phyloP scores from a whole-genome alignment of 2,797 vertebrate species.

The Phrynocephalus guinanensis region DNA sequence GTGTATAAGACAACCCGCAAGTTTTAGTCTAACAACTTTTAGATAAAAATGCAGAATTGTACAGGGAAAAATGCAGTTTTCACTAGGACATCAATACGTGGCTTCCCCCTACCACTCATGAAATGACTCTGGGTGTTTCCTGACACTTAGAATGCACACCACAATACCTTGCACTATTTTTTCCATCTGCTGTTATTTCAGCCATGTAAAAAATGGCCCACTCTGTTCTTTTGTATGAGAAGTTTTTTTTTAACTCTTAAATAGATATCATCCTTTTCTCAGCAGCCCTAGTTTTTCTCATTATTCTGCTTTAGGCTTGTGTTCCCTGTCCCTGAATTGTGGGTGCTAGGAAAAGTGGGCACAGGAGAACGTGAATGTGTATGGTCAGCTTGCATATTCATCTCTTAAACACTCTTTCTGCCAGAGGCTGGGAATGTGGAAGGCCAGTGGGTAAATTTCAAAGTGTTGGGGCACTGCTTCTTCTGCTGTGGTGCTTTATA shows the following conservation, averaged over 20 bases:
- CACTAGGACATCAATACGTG: not conserved
- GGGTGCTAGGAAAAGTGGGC: slow-evolving; percentile 43
- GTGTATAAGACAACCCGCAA: no score
- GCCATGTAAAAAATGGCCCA: slow-evolving; percentile 38
- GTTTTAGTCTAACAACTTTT: no score
- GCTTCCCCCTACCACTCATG: not conserved
- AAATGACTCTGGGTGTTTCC: slow-evolving; percentile 41
- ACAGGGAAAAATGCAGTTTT: not conserved
- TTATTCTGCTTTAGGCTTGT: slow-evolving; percentile 14
- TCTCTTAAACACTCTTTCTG: no score
- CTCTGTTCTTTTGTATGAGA: slow-evolving; percentile 42
- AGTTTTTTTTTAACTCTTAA: slow-evolving; percentile 39
- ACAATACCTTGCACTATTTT: slow-evolving; percentile 34
- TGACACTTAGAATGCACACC: slow-evolving; percentile 53
- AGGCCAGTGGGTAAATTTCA: no score
- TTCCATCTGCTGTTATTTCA: slow-evolving; percentile 38
- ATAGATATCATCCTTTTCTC: slow-evolving; percentile 50
- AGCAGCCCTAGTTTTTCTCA: slow-evolving; percentile 57
- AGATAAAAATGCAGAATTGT: no score
- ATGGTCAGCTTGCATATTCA: not conserved
- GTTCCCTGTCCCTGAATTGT: slow-evolving; percentile 33
- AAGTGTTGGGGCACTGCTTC: no score
- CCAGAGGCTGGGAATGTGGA: no score
- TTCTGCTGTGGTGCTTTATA: no score
- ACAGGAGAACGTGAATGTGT: not conserved